Conservation (phyloP, 2,113 vertebrate species). For the Chlamydotis undulata region DNA sequence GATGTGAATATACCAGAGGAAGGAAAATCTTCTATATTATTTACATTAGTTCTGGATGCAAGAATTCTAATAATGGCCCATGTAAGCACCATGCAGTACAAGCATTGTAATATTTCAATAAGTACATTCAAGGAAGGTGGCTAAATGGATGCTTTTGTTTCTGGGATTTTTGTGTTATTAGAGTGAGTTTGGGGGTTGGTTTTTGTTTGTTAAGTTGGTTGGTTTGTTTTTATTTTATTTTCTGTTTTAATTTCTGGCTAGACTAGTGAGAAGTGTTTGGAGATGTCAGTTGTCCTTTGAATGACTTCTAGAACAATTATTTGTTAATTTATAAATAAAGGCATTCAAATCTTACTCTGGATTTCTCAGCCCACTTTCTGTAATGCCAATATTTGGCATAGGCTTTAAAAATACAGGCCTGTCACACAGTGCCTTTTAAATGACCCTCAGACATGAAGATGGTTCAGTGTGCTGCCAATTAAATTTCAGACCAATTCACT, state of each 20-base stretch:
- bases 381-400: not conserved
- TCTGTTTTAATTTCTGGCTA: not conserved
- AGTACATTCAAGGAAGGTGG: not conserved
- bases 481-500: not conserved
- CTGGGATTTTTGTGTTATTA: not conserved
- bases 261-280: not conserved
- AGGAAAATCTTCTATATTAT: not conserved
- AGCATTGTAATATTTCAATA: not conserved
- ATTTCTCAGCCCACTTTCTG: not conserved
- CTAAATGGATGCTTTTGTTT: not conserved
- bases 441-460: not conserved
- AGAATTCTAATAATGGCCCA: not conserved
- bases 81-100: not conserved
- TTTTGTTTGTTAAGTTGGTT: not conserved
- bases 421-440: not conserved
- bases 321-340: not conserved
- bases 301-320: not conserved
- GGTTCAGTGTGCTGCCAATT: not conserved
- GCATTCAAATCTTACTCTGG: not conserved
- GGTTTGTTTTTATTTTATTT: not conserved
- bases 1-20: not conserved
- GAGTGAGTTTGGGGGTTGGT: not conserved
- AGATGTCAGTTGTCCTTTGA: not conserved
- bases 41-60: not conserved
- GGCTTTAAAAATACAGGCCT: not conserved